Evolutionary conservation across 2,888 invertebrate species (phyloP).

Genomic region (Eilema caniola): DNA sequence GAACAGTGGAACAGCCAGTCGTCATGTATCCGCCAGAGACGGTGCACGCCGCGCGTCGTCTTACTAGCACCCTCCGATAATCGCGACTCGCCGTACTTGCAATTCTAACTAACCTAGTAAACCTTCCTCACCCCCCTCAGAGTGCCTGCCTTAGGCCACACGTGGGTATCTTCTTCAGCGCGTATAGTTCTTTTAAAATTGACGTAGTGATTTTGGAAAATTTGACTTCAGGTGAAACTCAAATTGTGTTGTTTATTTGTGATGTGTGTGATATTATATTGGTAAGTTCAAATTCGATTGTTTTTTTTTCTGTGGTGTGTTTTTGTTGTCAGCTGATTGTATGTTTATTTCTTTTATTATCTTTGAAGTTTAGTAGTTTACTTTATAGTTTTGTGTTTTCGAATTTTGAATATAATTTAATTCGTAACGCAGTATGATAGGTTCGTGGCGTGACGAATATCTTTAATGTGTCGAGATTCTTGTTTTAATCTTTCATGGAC

Average conservation of each 20-base stretch:
- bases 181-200: conserved; percentile 15
- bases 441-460: not conserved
- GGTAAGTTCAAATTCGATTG: conserved; percentile 46
- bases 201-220: conserved; percentile 41
- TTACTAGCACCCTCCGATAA: conserved; percentile 28
- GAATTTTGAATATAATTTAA: not conserved
- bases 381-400: not conserved
- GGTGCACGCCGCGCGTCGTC: conserved; percentile 61
- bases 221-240: conserved; percentile 41
- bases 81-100: conserved; percentile 15
- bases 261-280: conserved; percentile 52
- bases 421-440: not conserved
- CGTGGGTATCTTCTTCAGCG: conserved; percentile 28
- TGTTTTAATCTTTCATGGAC: conserved; percentile 17
- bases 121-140: conserved; percentile 42
- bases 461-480: not conserved
- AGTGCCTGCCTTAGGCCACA: conserved; percentile 28
- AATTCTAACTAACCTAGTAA: conserved; percentile 20
- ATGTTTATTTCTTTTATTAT: conserved; percentile 24
- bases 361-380: not conserved
- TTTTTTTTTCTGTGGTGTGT: conserved; percentile 30
- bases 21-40: conserved; percentile 64
- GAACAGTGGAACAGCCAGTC: conserved; percentile 72
- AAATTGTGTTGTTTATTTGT: conserved; percentile 49
- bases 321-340: conserved; percentile 42